These are phyloP conservation scores for Ostrea edulis DNA, from an alignment of 1,140 invertebrate genomes.

Conservation along the genomic window DNA sequence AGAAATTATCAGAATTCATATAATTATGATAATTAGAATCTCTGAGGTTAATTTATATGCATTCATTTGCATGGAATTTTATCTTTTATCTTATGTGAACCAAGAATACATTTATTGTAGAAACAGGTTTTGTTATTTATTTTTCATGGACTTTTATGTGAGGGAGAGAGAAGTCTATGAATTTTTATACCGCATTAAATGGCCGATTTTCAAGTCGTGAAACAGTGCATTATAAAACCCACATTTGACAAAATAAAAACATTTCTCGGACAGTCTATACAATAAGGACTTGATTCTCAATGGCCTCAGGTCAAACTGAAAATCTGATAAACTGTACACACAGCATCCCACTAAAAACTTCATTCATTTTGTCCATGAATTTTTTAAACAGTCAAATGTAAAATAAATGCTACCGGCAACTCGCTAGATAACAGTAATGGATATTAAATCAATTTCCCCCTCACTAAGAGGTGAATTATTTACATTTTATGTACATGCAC, in stretches of 20 bases:
- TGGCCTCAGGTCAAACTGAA: background rate
- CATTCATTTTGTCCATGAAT: background rate
- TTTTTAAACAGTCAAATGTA: slow-evolving; percentile 23
- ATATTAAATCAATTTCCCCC: slow-evolving; percentile 20
- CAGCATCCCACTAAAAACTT: background rate
- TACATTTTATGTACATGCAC: slow-evolving; percentile 1
- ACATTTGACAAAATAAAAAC: slow-evolving; percentile 32
- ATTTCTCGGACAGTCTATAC: background rate
- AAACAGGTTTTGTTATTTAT: background rate
- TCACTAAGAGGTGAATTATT: background rate
- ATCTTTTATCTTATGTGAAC: slow-evolving; percentile 8
- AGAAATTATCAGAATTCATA: slow-evolving; percentile 16
- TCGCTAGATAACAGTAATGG: background rate
- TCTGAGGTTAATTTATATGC: slow-evolving; percentile 29
- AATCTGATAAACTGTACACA: slow-evolving; percentile 18
- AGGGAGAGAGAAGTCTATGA: background rate
- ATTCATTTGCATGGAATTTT: slow-evolving; percentile 16
- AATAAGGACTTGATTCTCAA: background rate
- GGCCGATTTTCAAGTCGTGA: slow-evolving; percentile 30
- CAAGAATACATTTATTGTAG: background rate
- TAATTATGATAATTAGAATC: slow-evolving; percentile 38
- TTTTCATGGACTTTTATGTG: background rate
- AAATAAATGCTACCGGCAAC: background rate
- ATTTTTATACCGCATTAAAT: background rate
- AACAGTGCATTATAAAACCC: background rate